Percentiles rank a stretch among this genome's conserved stretches.
phyloP scores from a whole-genome alignment of 2,113 vertebrate genomes.

The Perca fluviatilis region DNA sequence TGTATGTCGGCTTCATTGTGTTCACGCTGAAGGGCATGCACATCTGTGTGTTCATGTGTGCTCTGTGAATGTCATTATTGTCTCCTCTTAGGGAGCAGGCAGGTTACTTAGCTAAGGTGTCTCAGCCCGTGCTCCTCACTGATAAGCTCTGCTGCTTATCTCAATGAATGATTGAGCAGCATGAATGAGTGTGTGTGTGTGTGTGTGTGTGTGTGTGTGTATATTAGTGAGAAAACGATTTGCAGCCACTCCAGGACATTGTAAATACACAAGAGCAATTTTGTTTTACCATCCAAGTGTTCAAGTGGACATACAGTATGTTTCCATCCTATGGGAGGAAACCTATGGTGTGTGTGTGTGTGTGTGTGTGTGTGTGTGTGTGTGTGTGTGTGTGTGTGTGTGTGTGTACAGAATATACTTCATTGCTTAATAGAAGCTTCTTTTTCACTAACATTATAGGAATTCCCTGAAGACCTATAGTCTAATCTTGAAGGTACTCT shows the following conservation, averaged over 20 bases:
- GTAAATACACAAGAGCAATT: constrained; percentile 33
- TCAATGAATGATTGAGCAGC: constrained; percentile 50
- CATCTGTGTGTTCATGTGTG: constrained; percentile 38
- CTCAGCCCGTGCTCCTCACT: constrained; percentile 52
- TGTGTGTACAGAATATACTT: not conserved
- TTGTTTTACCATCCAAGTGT: constrained; percentile 34
- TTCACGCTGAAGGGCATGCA: constrained; percentile 24
- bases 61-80: constrained; percentile 50
- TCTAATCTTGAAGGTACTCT: not conserved
- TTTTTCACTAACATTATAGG: not conserved
- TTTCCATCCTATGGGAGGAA: not conserved
- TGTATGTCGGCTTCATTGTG: constrained; percentile 50
- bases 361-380: constrained; percentile 1
- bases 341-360: not conserved
- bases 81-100: constrained; percentile 45
- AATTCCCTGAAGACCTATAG: not conserved
- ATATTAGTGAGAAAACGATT: not conserved
- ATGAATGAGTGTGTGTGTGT: constrained; percentile 25
- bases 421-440: not conserved
- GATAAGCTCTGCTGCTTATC: constrained; percentile 74
- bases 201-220: constrained; percentile 15
- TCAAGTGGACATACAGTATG: not conserved
- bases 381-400: constrained; percentile 3
- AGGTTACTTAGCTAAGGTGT: constrained; percentile 66
- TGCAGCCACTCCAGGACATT: constrained; percentile 14